Evolutionary conservation across 2,113 vertebrate genomes (phyloP).

Genomic region (Ornithorhynchus anatinus): DNA sequence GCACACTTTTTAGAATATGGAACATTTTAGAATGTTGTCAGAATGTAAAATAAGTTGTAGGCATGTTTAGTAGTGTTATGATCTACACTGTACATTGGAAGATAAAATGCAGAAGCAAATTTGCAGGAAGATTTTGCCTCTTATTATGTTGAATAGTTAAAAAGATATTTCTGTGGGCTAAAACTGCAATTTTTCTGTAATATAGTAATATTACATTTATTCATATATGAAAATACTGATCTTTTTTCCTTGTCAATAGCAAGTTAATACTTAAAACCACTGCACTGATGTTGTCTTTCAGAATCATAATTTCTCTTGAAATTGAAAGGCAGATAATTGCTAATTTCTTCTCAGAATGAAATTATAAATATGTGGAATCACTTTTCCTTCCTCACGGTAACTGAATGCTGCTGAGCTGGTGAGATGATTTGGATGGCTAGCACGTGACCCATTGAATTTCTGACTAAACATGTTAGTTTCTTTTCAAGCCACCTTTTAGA

Average conservation of each 20-base stretch:
- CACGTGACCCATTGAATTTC: conserved; percentile 43
- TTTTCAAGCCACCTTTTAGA: conserved; percentile 17
- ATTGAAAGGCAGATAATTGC: not conserved
- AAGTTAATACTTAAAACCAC: not conserved
- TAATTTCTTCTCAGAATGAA: conserved; percentile 11
- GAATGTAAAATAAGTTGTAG: too few relatives aligned
- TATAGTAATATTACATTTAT: not conserved
- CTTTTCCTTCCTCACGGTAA: not conserved
- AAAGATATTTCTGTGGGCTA: conserved; percentile 6
- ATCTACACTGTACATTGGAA: too few relatives aligned
- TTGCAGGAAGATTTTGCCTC: too few relatives aligned
- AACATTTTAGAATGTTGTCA: too few relatives aligned
- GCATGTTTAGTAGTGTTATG: too few relatives aligned
- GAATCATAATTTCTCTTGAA: conserved; percentile 22
- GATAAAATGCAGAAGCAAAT: too few relatives aligned
- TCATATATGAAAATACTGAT: conserved; percentile 13
- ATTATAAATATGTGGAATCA: not conserved
- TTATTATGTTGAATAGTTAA: not conserved
- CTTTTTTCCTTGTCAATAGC: not conserved
- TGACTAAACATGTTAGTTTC: conserved; percentile 10
- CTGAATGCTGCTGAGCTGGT: conserved; percentile 29
- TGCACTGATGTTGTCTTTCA: not conserved
- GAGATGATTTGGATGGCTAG: conserved; percentile 36
- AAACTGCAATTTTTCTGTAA: conserved; percentile 2
- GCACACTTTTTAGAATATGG: too few relatives aligned